Percentiles rank a stretch among this genome's conserved stretches.
Conservation (phyloP, 1,140 invertebrate species). For the Saccostrea cuccullata region DNA sequence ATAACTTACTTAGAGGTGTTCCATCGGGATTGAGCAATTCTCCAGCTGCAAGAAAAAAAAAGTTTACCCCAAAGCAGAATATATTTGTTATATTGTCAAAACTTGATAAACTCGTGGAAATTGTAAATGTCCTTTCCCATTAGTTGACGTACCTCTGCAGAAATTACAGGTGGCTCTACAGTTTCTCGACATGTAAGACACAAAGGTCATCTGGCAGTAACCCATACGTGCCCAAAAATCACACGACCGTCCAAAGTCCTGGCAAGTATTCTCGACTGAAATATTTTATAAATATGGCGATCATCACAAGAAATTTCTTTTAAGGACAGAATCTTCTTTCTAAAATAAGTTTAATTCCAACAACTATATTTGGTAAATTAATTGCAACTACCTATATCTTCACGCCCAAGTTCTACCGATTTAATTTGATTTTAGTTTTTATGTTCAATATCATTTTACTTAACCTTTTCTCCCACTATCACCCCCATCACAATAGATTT, state of each 20-base stretch:
- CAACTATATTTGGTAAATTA: too few species aligned
- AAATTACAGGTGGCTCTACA: neutral
- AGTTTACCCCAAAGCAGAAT: neutral
- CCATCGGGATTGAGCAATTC: neutral
- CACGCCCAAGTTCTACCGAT: too few species aligned
- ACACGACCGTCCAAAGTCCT: conserved; percentile 11
- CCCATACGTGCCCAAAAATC: neutral
- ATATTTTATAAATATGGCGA: neutral
- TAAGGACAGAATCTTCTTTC: neutral
- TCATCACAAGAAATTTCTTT: neutral
- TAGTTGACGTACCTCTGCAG: neutral
- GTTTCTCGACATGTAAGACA: neutral
- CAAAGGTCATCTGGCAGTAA: neutral
- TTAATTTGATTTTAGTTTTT: neutral
- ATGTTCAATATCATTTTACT: neutral
- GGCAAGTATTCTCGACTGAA: neutral
- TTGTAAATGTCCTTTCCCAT: too few species aligned
- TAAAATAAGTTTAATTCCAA: too few species aligned
- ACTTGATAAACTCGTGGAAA: too few species aligned
- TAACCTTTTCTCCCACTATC: too few species aligned
- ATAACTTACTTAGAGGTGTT: neutral
- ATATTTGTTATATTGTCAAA: too few species aligned
- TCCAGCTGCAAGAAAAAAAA: conserved; percentile 7
- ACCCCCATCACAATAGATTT: too few species aligned
- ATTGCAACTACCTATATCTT: too few species aligned